Percentiles rank a stretch among this genome's conserved stretches.
These are phyloP conservation scores for Centropristis striata DNA, from an alignment of 2,113 vertebrate species.

Conservation along the genomic window DNA sequence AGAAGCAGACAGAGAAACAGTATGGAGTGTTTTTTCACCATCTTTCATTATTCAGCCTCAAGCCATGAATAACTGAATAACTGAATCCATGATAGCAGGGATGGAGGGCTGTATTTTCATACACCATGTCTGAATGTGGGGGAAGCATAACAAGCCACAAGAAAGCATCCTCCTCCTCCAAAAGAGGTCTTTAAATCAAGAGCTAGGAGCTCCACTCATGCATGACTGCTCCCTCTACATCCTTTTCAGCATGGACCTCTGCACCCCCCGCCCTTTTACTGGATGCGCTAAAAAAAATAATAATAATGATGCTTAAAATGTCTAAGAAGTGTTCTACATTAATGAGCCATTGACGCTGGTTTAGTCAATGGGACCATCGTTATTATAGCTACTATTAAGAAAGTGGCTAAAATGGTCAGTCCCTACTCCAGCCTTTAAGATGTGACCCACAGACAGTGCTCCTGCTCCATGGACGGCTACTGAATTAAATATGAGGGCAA, in stretches of 20 bases:
- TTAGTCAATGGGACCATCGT: conserved; percentile 60
- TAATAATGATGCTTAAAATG: conserved; percentile 49
- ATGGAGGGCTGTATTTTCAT: conserved; percentile 78
- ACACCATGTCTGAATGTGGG: conserved; percentile 75
- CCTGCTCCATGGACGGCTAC: conserved; percentile 34
- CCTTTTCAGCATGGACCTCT: conserved; percentile 45
- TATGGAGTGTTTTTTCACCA: conserved; percentile 58
- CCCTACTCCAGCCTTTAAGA: conserved; percentile 48
- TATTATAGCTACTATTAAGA: conserved; percentile 53
- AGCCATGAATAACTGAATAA: conserved; percentile 83
- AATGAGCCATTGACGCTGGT: conserved; percentile 52
- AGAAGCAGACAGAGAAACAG: conserved; percentile 39
- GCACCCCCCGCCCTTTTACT: not conserved
- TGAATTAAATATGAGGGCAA: conserved; percentile 82
- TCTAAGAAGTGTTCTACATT: conserved; percentile 49
- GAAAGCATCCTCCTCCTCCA: conserved; percentile 73
- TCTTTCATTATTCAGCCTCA: conserved; percentile 77
- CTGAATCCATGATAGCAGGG: conserved; percentile 65
- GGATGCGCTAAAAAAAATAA: conserved; percentile 25
- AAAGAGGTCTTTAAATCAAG: conserved; percentile 78
- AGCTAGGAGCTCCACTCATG: conserved; percentile 69
- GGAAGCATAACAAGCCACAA: conserved; percentile 75
- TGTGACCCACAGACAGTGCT: conserved; percentile 61
- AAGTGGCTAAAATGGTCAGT: conserved; percentile 32
- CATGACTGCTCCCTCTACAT: conserved; percentile 66